Evolutionary conservation across 2,797 vertebrate genomes (phyloP), one percentile per base, ranked within the genome.

Genomic region (Xiphorhynchus erythropygius): DNA sequence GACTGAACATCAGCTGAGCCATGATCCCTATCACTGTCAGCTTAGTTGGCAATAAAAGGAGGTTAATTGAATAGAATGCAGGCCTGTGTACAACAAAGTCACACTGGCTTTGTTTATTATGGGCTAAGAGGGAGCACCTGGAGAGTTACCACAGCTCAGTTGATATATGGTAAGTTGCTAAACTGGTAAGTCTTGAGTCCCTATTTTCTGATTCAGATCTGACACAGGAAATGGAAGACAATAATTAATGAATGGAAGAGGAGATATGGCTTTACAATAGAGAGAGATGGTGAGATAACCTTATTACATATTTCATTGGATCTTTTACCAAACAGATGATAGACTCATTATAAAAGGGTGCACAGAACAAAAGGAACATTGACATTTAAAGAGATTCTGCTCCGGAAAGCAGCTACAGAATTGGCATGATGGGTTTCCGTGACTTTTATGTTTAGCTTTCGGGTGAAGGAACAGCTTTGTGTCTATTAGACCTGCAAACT

Each of bases 181-280:
- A 84, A 67, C 93, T 93, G 65, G 33, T 94, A 89, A 90, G 44
- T 83, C 77, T 69, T 35, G 67, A 78, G 82, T 84, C 80, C 56
- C 69, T 90, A 28, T 93, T 91, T 93, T 95, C 90, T 91, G 92
- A 96, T 94, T 94, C 77, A 80, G 85, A 87, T 89, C 73, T 94
- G 87, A 87, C 94, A 90, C 53, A 41, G 93, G 96, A 96, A 96
- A 94, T 95, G 78, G 88, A 89, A 94, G 94, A 94, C 88, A 94
- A 94, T 95, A 96, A 96, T 94, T 94, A 97, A 95, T 79, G 92
- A 88, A 85, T 95, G 87, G 91, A 96, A 93, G 89, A 94, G 77
- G 67, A 87, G 96, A 88, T 96, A 94, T 0, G 39, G 65, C 74
- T 91, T 95, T 94, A 95, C 96, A 95, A 96, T 91, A 91, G 95